Percentiles rank a stretch among this genome's conserved stretches.
phyloP scores from a whole-genome alignment of 2,888 invertebrate genomes.

The Athalia rosae region DNA sequence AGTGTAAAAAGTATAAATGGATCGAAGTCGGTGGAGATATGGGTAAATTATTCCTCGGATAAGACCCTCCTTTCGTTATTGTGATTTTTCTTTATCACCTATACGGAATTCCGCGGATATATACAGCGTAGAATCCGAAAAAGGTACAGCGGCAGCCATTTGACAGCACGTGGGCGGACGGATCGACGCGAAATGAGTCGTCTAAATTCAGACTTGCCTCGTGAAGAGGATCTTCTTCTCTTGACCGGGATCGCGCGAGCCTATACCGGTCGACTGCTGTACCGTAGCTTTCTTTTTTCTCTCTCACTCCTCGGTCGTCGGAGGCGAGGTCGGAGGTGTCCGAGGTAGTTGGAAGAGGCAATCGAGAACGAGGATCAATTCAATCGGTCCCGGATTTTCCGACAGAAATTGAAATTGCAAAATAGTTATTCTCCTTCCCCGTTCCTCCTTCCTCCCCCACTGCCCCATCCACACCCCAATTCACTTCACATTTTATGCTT shows the following conservation, averaged over 20 bases:
- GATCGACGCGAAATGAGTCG: conserved; percentile 36
- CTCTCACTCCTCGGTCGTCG: neutral
- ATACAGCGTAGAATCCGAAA: too few species aligned
- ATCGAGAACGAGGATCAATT: conserved; percentile 33
- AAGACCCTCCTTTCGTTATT: neutral
- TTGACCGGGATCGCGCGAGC: conserved; percentile 33
- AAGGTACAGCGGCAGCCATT: too few species aligned
- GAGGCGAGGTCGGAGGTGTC: conserved; percentile 18
- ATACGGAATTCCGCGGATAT: neutral
- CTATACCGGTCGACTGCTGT: neutral
- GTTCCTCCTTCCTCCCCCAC: neutral
- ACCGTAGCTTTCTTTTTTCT: neutral
- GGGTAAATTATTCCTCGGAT: neutral
- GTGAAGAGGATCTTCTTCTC: conserved; percentile 38
- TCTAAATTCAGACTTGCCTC: conserved; percentile 41
- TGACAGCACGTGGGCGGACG: conserved; percentile 20
- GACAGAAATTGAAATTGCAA: conserved; percentile 44
- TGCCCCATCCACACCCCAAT: conserved; percentile 9
- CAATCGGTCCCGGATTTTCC: conserved; percentile 38
- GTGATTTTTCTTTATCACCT: neutral
- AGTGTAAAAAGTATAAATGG: conserved; percentile 29
- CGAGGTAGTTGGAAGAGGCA: conserved; percentile 24
- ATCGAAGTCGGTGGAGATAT: conserved; percentile 40
- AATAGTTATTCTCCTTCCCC: conserved; percentile 30
- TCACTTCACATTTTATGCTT: conserved; percentile 36